Conservation (phyloP, 2,113 vertebrate genomes). For the Oncorhynchus gorbuscha region DNA sequence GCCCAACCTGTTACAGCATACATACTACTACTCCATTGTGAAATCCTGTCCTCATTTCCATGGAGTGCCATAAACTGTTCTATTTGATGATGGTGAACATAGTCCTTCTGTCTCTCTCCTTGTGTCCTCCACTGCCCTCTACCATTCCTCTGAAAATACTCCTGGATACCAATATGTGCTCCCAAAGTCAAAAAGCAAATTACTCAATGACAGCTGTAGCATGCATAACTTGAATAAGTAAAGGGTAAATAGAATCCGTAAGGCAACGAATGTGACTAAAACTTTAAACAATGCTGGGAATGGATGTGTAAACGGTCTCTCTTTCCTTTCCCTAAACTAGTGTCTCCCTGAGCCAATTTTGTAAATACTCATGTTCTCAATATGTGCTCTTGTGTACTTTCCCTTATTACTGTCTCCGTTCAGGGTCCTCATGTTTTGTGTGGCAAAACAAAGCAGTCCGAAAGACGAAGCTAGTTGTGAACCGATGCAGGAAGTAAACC, state of each 20-base stretch:
- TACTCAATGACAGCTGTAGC: conserved; percentile 41
- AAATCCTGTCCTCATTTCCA: conserved; percentile 45
- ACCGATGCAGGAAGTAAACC: conserved; percentile 73
- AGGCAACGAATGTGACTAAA: conserved; percentile 71
- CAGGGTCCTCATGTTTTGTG: conserved; percentile 65
- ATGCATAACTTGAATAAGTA: conserved; percentile 59
- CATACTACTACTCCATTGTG: conserved; percentile 48
- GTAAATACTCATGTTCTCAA: conserved; percentile 60
- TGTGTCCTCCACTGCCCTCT: conserved; percentile 63
- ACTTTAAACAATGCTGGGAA: conserved; percentile 64
- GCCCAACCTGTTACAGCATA: conserved; percentile 37
- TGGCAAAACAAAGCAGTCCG: conserved; percentile 70
- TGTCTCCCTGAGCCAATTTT: conserved; percentile 68
- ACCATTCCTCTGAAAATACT: conserved; percentile 46
- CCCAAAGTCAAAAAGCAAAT: conserved; percentile 30
- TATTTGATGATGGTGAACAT: conserved; percentile 30
- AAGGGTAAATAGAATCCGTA: conserved; percentile 49
- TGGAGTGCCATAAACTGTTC: conserved; percentile 41
- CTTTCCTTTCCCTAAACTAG: conserved; percentile 42
- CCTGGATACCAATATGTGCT: conserved; percentile 25
- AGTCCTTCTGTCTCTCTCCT: conserved; percentile 9
- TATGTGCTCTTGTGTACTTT: conserved; percentile 63
- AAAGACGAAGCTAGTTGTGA: conserved; percentile 58
- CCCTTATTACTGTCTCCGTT: conserved; percentile 57
- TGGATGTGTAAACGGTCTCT: conserved; percentile 63